Evolutionary conservation across 2,113 vertebrate genomes (phyloP).

Genomic region (Aphyosemion australe): DNA sequence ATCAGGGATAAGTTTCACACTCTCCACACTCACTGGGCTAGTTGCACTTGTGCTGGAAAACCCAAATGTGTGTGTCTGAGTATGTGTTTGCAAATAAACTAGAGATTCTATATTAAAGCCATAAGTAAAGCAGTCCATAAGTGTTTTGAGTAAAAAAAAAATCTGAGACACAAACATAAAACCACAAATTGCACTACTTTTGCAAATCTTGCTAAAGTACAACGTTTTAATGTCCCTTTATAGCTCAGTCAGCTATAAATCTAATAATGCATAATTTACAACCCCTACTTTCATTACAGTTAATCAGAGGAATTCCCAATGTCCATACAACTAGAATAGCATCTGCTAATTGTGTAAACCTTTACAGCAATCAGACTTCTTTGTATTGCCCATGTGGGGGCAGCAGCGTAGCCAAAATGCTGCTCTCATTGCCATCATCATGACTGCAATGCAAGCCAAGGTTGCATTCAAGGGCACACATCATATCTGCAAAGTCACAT

Average conservation of each 20-base stretch:
- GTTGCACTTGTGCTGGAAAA: too few relatives aligned
- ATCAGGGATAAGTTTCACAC: background rate
- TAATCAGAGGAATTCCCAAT: slow-evolving; percentile 25
- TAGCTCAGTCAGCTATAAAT: too few relatives aligned
- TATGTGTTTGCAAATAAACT: too few relatives aligned
- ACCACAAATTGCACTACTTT: too few relatives aligned
- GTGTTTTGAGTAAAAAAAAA: too few relatives aligned
- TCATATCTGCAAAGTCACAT: slow-evolving; percentile 80
- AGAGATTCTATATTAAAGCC: too few relatives aligned
- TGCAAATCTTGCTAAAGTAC: too few relatives aligned
- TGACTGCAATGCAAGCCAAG: slow-evolving; percentile 72
- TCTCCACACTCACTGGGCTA: background rate
- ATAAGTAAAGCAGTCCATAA: too few relatives aligned
- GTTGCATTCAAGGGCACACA: slow-evolving; percentile 75
- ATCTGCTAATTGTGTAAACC: background rate
- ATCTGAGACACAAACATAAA: too few relatives aligned
- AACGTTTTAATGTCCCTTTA: too few relatives aligned
- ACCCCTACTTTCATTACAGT: background rate
- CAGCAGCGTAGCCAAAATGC: slow-evolving; percentile 35
- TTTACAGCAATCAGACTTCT: slow-evolving; percentile 8
- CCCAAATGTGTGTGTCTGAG: too few relatives aligned
- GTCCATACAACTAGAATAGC: background rate
- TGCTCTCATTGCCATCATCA: slow-evolving; percentile 35
- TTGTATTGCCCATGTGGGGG: slow-evolving; percentile 40
- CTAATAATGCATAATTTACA: too few relatives aligned